Evolutionary conservation across 2,888 invertebrate genomes (phyloP).

Genomic region (Eretmocerus hayati): DNA sequence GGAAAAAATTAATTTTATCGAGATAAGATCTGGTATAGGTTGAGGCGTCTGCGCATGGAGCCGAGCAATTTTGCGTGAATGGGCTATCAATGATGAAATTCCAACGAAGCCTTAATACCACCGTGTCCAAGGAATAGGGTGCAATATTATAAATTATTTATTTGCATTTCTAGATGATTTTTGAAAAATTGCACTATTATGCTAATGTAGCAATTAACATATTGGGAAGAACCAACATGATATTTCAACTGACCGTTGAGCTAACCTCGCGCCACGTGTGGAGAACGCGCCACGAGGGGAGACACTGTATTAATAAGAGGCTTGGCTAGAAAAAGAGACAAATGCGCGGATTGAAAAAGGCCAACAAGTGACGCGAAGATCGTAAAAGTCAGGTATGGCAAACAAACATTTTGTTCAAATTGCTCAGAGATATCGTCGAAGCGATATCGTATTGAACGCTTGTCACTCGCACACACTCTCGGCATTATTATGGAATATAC

Average conservation of each 20-base stretch:
- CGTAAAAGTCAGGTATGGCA: no score
- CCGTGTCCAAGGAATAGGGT: slow-evolving; percentile 31
- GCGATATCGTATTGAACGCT: background rate
- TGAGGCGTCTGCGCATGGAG: slow-evolving; percentile 10
- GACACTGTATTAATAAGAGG: background rate
- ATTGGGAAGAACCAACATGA: slow-evolving; percentile 42
- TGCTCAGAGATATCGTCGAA: slow-evolving; percentile 5
- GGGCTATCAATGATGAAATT: slow-evolving; percentile 24
- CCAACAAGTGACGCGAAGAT: no score
- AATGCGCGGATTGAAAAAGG: no score
- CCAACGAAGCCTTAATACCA: slow-evolving; percentile 6
- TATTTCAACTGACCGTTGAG: slow-evolving; percentile 40
- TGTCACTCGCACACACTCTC: background rate
- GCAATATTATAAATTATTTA: slow-evolving; percentile 48
- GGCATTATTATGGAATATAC: no score
- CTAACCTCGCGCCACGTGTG: background rate
- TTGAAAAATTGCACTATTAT: slow-evolving; percentile 48
- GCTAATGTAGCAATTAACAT: slow-evolving; percentile 47
- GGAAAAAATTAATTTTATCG: slow-evolving; percentile 19
- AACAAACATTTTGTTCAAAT: slow-evolving; percentile 17
- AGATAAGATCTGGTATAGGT: slow-evolving; percentile 24
- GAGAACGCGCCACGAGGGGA: background rate
- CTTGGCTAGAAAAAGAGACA: background rate
- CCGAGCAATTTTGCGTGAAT: slow-evolving; percentile 17
- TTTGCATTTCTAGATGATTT: slow-evolving; percentile 47